These are phyloP conservation scores for Ylistrum balloti DNA, from an alignment of 1,140 invertebrate genomes.

Conservation along the genomic window DNA sequence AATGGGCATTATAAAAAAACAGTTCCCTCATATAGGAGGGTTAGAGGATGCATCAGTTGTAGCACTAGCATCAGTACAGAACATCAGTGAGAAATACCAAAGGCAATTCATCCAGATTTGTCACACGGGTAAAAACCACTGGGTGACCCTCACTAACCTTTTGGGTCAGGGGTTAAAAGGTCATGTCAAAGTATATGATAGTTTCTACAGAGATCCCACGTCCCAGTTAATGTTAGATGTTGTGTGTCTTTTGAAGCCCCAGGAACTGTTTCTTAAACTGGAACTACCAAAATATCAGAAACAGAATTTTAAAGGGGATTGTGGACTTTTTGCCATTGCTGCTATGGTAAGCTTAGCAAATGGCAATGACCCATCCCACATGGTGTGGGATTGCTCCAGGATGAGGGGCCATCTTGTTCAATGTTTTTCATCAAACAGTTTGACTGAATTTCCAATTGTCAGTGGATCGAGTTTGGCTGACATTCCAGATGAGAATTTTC, in stretches of 20 bases:
- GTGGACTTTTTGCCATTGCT: constrained; percentile 59
- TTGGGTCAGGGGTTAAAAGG: neutral
- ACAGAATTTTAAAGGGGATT: constrained; percentile 54
- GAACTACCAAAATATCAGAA: constrained; percentile 51
- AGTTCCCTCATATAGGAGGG: constrained; percentile 52
- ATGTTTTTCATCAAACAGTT: neutral
- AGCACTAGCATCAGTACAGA: neutral
- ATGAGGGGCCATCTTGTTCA: constrained; percentile 49
- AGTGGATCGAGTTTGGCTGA: neutral
- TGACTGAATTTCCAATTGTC: neutral
- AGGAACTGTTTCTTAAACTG: neutral
- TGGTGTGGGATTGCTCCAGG: constrained; percentile 44
- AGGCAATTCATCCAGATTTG: constrained; percentile 54
- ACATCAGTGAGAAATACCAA: constrained; percentile 43
- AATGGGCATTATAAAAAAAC: constrained; percentile 46
- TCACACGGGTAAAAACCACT: constrained; percentile 53
- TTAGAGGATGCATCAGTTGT: constrained; percentile 51
- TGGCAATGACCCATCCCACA: constrained; percentile 54
- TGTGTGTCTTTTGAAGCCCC: neutral
- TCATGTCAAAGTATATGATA: constrained; percentile 55
- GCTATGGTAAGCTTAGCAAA: constrained; percentile 57
- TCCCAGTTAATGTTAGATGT: neutral
- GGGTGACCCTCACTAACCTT: constrained; percentile 58
- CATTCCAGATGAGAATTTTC: constrained; percentile 16
- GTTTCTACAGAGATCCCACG: constrained; percentile 47